Percentiles rank a stretch among this genome's conserved stretches.
Evolutionary conservation across 2,797 vertebrate genomes (phyloP).

Genomic region (Phoxinus dragarum): DNA sequence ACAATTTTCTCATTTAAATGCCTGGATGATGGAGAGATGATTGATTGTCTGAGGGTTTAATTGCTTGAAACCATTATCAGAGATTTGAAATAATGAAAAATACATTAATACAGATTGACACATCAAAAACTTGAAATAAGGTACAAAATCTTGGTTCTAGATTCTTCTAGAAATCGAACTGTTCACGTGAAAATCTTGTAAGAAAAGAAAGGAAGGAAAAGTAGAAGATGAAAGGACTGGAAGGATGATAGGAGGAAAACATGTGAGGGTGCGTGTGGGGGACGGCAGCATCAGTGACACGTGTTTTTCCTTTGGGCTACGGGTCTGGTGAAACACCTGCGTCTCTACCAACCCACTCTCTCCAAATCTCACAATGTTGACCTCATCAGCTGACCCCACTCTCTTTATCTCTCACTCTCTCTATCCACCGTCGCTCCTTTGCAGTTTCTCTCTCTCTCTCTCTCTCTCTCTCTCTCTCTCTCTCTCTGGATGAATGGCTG

Average conservation of each 20-base stretch:
- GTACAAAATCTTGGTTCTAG: neutral
- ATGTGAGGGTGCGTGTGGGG: slow-evolving; percentile 17
- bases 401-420: slow-evolving; percentile 29
- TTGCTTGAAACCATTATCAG: slow-evolving; percentile 47
- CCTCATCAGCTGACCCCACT: slow-evolving; percentile 49
- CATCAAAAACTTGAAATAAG: neutral
- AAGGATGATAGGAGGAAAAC: slow-evolving; percentile 16
- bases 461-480: slow-evolving; percentile 33
- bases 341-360: slow-evolving; percentile 46
- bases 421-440: slow-evolving; percentile 37
- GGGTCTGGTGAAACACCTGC: slow-evolving; percentile 60
- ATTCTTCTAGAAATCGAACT: neutral
- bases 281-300: slow-evolving; percentile 41
- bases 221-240: slow-evolving; percentile 16
- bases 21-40: slow-evolving; percentile 41
- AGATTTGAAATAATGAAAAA: slow-evolving; percentile 34
- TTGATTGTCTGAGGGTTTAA: slow-evolving; percentile 51
- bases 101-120: slow-evolving; percentile 13
- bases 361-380: slow-evolving; percentile 35
- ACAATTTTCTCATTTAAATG: slow-evolving; percentile 18
- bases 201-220: neutral
- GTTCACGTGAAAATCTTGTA: neutral
- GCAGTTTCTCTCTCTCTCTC: slow-evolving; percentile 27
- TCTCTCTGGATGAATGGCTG: slow-evolving; percentile 49
- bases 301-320: slow-evolving; percentile 56